Conservation (phyloP, 1,140 invertebrate species). For the Meteorus sp. region DNA sequence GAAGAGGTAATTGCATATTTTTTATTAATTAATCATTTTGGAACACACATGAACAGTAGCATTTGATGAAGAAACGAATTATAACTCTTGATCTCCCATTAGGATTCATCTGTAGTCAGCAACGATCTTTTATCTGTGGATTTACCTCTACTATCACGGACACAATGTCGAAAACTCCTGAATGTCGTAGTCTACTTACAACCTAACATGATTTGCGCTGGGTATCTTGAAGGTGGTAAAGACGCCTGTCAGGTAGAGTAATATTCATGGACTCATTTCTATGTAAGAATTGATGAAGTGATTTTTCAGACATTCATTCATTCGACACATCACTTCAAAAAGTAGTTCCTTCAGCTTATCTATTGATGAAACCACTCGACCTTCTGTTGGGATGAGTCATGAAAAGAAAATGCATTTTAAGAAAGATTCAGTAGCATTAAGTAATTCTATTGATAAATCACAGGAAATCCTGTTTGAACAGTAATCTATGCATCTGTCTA, state of each 20-base stretch:
- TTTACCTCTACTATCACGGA: constrained; percentile 48
- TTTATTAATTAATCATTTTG: not conserved
- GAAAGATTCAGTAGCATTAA: too few relatives aligned
- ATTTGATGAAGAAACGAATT: not conserved
- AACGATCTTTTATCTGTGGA: constrained; percentile 48
- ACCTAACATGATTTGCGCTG: constrained; percentile 73
- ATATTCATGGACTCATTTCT: constrained; percentile 5
- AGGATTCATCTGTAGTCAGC: constrained; percentile 27
- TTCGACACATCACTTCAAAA: too few relatives aligned
- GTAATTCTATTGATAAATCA: too few relatives aligned
- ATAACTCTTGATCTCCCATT: not conserved
- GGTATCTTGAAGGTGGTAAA: constrained; percentile 65
- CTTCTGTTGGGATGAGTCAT: too few relatives aligned
- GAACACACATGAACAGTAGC: not conserved
- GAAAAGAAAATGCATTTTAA: not conserved
- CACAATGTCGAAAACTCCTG: constrained; percentile 45
- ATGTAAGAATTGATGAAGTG: too few relatives aligned
- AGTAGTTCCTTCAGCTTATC: too few relatives aligned
- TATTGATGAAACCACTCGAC: too few relatives aligned
- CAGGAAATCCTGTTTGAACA: too few relatives aligned
- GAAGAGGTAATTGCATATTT: constrained; percentile 27
- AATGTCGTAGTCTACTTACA: constrained; percentile 54
- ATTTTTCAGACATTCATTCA: too few relatives aligned
- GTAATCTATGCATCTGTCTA: too few relatives aligned
- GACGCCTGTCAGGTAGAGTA: constrained; percentile 70